Percentiles rank a stretch among this genome's conserved stretches.
phyloP scores from a whole-genome alignment of 2,797 vertebrate genomes.

The Artibeus jamaicensis region DNA sequence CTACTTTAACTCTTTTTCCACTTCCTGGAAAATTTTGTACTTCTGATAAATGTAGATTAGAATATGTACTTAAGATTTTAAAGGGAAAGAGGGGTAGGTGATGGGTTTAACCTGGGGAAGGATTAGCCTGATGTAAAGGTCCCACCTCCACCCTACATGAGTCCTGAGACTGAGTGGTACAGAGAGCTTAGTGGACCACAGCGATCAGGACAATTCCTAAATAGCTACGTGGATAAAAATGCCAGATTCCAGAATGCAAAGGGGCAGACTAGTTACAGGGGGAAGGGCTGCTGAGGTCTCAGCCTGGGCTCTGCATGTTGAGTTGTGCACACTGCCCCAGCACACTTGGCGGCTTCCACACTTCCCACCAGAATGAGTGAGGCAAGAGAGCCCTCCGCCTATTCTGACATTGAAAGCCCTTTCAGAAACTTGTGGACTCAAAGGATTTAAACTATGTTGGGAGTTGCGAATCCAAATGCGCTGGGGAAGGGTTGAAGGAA shows the following conservation, averaged over 20 bases:
- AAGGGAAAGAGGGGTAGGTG: background rate
- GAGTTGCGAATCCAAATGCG: background rate
- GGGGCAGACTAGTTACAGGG: background rate
- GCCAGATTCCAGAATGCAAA: background rate
- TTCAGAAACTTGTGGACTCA: background rate
- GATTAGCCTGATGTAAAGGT: background rate
- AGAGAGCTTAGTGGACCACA: background rate
- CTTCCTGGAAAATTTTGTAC: background rate
- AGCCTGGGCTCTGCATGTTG: rapidly evolving
- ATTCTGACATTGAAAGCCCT: background rate
- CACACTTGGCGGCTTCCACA: background rate
- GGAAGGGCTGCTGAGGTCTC: background rate
- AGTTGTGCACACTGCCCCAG: background rate
- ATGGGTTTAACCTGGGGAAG: background rate
- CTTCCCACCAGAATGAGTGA: rapidly evolving
- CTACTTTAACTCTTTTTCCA: background rate
- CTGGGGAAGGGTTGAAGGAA: background rate
- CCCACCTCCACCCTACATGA: background rate
- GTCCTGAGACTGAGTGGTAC: background rate
- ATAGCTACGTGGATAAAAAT: background rate
- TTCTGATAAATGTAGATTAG: background rate
- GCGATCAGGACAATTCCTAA: background rate
- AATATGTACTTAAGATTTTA: background rate
- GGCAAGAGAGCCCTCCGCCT: background rate
- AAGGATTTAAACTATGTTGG: background rate